phyloP scores from a whole-genome alignment of 2,113 vertebrate genomes.

The Lycocorax pyrrhopterus region DNA sequence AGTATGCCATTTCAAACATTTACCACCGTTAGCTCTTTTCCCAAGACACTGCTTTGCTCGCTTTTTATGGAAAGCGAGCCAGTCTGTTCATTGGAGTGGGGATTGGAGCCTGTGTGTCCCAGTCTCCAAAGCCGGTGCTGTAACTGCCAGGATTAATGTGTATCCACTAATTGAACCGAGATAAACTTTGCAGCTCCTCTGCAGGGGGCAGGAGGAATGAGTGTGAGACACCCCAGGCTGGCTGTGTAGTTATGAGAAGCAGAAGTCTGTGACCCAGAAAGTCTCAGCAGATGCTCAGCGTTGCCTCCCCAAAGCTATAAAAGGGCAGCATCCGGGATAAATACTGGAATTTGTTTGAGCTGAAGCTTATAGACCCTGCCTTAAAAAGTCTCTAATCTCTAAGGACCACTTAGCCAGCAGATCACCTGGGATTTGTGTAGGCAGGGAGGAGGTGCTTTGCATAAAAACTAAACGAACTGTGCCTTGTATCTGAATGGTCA shows the following conservation, averaged over 20 bases:
- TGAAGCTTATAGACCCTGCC: neutral
- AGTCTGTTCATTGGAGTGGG: neutral
- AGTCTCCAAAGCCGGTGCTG: neutral
- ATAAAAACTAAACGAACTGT: neutral
- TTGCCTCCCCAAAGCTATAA: neutral
- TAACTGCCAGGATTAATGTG: neutral
- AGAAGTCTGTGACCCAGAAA: neutral
- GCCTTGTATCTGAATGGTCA: neutral
- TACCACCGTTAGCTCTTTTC: neutral
- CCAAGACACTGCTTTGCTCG: neutral
- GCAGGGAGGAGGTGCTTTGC: neutral
- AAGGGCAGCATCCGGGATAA: neutral
- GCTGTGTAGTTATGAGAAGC: neutral
- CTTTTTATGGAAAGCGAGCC: neutral
- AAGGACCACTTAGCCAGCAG: neutral
- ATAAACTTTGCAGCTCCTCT: neutral
- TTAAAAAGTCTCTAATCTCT: neutral
- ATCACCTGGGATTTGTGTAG: neutral
- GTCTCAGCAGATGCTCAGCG: neutral
- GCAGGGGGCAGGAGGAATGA: no score
- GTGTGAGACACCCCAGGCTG: neutral
- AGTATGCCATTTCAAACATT: neutral
- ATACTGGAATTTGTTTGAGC: neutral
- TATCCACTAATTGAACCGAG: neutral
- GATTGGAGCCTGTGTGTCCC: accelerated